Conservation (phyloP, 2,797 vertebrate species). For the Mionectes olivaceus region DNA sequence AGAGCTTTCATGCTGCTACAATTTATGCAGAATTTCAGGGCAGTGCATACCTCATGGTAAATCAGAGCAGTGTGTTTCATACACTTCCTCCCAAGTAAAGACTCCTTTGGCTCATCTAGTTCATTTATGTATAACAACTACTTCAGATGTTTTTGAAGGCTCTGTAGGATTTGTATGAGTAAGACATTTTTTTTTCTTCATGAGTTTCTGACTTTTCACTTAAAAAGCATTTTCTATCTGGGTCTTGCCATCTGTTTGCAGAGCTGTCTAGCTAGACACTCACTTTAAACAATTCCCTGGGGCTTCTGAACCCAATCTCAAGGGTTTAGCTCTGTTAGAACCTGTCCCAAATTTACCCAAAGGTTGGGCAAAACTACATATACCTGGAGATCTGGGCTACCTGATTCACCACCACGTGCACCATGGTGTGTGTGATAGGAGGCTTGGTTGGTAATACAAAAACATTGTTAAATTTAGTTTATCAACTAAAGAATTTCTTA, state of each 20-base stretch:
- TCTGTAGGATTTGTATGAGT: conserved; percentile 49
- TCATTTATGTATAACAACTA: conserved; percentile 37
- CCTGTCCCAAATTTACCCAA: background rate
- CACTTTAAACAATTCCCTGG: background rate
- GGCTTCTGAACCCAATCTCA: conserved; percentile 17
- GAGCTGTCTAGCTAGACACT: conserved; percentile 67
- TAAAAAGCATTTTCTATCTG: conserved; percentile 62
- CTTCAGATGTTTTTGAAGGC: conserved; percentile 42
- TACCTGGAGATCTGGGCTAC: background rate
- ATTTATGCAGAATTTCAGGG: background rate
- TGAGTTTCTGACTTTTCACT: conserved; percentile 56
- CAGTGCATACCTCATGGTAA: background rate
- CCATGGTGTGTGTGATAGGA: background rate
- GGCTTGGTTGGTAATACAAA: background rate
- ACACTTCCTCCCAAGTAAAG: background rate
- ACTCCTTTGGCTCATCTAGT: conserved; percentile 22
- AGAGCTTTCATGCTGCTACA: background rate
- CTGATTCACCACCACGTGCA: background rate
- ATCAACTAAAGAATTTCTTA: background rate
- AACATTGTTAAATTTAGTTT: background rate
- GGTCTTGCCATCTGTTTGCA: conserved; percentile 68
- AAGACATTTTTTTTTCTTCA: conserved; percentile 35
- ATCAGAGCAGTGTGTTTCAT: background rate
- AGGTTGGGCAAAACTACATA: background rate
- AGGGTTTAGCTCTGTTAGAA: background rate